These are phyloP conservation scores for Stenodema calcarata DNA, from an alignment of 2,888 invertebrate genomes.

Conservation along the genomic window DNA sequence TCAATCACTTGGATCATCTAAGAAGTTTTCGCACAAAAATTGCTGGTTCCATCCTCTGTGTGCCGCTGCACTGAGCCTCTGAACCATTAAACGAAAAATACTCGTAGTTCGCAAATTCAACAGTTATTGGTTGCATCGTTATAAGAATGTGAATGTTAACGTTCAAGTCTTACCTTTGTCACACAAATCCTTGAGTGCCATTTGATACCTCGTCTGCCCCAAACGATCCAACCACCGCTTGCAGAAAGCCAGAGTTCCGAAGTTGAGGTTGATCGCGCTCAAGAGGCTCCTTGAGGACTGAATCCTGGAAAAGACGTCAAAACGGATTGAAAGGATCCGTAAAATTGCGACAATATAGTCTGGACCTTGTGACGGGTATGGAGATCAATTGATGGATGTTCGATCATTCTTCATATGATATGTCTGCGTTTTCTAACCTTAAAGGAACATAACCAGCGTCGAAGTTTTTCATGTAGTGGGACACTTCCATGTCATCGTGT, in stretches of 20 bases:
- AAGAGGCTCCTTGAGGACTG: constrained; percentile 92
- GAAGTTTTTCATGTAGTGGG: constrained; percentile 99
- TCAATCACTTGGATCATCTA: too few relatives aligned
- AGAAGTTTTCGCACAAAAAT: too few relatives aligned
- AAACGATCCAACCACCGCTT: constrained; percentile 98
- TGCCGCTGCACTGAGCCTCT: too few relatives aligned
- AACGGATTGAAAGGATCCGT: too few relatives aligned
- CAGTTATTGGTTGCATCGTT: too few relatives aligned
- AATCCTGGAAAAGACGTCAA: constrained; percentile 68
- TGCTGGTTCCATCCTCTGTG: too few relatives aligned
- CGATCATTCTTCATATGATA: too few relatives aligned
- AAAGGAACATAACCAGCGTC: constrained; percentile 90
- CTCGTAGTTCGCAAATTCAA: too few relatives aligned
- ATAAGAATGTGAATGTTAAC: neutral
- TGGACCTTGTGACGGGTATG: too few relatives aligned
- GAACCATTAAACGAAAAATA: too few relatives aligned
- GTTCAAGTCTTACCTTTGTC: constrained; percentile 74
- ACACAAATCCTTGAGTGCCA: constrained; percentile 97
- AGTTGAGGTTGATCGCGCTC: constrained; percentile 93
- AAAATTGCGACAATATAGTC: too few relatives aligned
- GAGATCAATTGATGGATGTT: too few relatives aligned
- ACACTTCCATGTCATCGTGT: constrained; percentile 99
- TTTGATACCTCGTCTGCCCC: constrained; percentile 95
- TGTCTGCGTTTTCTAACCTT: constrained; percentile 66
- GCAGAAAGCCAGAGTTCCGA: constrained; percentile 97